phyloP scores from a whole-genome alignment of 2,797 vertebrate species.

The Enteromius argenteus region DNA sequence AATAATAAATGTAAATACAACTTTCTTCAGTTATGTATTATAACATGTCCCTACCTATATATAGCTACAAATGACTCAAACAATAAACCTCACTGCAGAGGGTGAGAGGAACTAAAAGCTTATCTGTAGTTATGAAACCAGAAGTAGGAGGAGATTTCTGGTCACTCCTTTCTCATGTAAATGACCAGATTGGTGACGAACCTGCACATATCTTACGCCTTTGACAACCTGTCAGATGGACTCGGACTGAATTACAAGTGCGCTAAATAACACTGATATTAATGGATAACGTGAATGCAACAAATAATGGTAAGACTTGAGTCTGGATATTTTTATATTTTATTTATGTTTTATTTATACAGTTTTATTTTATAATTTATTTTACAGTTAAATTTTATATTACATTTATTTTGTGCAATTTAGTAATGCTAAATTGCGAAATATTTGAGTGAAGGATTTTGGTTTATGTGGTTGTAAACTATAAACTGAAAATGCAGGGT shows the following conservation, averaged over 20 bases:
- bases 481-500: neutral
- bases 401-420: too few relatives aligned
- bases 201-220: neutral
- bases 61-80: neutral
- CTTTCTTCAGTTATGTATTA: neutral
- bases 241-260: neutral
- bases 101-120: neutral
- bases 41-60: neutral
- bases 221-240: constrained; percentile 8
- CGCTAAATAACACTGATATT: neutral
- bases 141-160: constrained; percentile 13
- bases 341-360: neutral
- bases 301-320: constrained; percentile 18
- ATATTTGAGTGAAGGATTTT: neutral
- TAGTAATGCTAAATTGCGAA: neutral
- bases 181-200: neutral
- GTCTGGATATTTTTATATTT: neutral
- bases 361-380: neutral
- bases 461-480: neutral
- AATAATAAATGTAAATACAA: neutral
- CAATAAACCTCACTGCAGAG: neutral
- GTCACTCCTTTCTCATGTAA: constrained; percentile 1
- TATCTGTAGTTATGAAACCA: neutral
- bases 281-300: constrained; percentile 12
- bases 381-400: neutral